phyloP scores from a whole-genome alignment of 1,140 invertebrate genomes.

The Drosophila athabasca region DNA sequence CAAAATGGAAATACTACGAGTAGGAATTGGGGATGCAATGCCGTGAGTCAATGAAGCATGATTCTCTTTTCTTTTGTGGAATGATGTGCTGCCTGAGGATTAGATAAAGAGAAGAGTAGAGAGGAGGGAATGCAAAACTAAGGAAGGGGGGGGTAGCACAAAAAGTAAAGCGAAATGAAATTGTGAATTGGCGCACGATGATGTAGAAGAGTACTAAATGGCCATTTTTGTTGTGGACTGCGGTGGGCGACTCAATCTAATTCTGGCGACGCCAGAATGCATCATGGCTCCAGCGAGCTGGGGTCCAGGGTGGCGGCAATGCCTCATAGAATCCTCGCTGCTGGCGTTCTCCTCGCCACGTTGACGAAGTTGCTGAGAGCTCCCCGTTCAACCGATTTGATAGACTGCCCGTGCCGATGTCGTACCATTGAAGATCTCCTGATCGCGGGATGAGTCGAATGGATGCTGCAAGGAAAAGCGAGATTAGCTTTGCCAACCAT shows the following conservation, averaged over 20 bases:
- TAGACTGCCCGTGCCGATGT: slow-evolving; percentile 87
- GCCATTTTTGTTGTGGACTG: slow-evolving; percentile 57
- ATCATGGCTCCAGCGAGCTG: slow-evolving; percentile 84
- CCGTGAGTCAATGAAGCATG: slow-evolving; percentile 47
- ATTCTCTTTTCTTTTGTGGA: slow-evolving; percentile 15
- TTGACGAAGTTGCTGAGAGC: slow-evolving; percentile 91
- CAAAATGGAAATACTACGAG: slow-evolving; percentile 79
- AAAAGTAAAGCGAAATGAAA: slow-evolving; percentile 3
- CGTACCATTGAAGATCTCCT: slow-evolving; percentile 95
- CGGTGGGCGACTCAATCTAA: slow-evolving; percentile 38
- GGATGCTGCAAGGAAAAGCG: slow-evolving; percentile 40
- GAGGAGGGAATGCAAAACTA: slow-evolving; percentile 22
- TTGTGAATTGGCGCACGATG: slow-evolving; percentile 33
- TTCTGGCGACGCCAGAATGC: slow-evolving; percentile 76
- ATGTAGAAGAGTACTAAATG: slow-evolving; percentile 72
- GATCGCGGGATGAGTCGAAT: slow-evolving; percentile 84
- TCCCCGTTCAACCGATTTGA: slow-evolving; percentile 89
- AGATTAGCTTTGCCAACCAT: slow-evolving; percentile 3
- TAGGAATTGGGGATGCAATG: slow-evolving; percentile 53
- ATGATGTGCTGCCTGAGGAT: slow-evolving; percentile 48
- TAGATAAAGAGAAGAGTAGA: slow-evolving; percentile 8
- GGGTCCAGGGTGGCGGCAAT: slow-evolving; percentile 86
- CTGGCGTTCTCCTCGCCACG: slow-evolving; percentile 92
- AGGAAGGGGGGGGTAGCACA: slow-evolving; percentile 12
- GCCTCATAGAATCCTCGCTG: slow-evolving; percentile 87